A percentile compares a stretch with the other conserved stretches of the same genome.
These are phyloP conservation scores for Osedax frankpressi DNA, from an alignment of 2,888 invertebrate genomes.

Conservation along the genomic window DNA sequence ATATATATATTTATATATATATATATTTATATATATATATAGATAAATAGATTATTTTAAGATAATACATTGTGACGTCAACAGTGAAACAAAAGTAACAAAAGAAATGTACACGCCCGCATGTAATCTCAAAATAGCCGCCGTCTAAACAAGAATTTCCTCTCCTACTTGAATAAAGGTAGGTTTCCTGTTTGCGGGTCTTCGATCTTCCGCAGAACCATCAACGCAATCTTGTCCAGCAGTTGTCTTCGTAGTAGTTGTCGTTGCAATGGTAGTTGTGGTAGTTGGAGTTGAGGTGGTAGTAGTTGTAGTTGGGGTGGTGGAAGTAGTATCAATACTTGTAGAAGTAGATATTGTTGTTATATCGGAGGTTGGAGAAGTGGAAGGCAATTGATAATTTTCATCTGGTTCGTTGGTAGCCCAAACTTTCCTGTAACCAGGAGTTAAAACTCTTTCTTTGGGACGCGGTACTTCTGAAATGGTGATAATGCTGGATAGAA, in stretches of 20 bases:
- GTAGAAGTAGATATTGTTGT: no score
- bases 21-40: constrained; percentile 5
- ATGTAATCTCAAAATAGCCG: neutral
- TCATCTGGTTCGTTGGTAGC: no score
- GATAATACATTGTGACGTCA: neutral
- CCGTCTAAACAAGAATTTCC: neutral
- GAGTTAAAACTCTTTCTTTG: neutral
- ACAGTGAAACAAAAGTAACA: neutral
- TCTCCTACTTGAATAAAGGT: neutral
- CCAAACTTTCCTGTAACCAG: neutral
- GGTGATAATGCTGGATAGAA: no score
- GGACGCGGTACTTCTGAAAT: no score
- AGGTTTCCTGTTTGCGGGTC: neutral
- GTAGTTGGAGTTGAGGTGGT: no score
- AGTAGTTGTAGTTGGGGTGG: no score
- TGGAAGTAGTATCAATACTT: no score
- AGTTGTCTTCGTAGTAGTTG: no score
- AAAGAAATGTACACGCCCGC: neutral
- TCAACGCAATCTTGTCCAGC: no score
- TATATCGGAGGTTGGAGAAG: no score
- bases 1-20: constrained; percentile 10
- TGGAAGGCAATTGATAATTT: no score
- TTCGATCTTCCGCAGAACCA: neutral
- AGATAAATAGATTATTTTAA: neutral
- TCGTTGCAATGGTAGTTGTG: no score